These are phyloP conservation scores for Tipula helvola DNA, from an alignment of 2,888 invertebrate genomes.

Conservation along the genomic window DNA sequence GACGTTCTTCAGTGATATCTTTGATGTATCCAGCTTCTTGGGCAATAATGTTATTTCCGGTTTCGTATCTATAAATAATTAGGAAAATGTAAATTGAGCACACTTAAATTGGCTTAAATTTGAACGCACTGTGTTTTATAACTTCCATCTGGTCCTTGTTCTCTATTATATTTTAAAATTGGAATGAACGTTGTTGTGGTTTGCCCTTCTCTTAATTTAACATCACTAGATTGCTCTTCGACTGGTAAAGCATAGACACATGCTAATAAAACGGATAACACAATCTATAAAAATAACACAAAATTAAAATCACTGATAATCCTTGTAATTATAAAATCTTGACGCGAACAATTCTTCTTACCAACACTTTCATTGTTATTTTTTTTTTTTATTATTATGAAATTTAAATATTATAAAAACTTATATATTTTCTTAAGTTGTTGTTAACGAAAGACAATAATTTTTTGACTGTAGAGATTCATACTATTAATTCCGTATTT, in stretches of 20 bases:
- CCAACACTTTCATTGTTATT: slow-evolving; percentile 36
- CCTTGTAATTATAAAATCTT: not conserved
- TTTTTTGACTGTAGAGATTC: not conserved
- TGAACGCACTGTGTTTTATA: slow-evolving; percentile 61
- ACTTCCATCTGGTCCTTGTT: slow-evolving; percentile 71
- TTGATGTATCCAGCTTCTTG: slow-evolving; percentile 68
- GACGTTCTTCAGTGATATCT: slow-evolving; percentile 46
- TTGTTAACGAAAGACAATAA: slow-evolving; percentile 10
- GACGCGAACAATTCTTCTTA: slow-evolving; percentile 25
- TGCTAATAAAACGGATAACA: slow-evolving; percentile 13
- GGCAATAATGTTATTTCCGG: slow-evolving; percentile 68
- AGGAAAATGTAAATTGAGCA: slow-evolving; percentile 14
- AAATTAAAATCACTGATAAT: slow-evolving; percentile 10
- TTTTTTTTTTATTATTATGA: not conserved
- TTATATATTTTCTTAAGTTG: not conserved
- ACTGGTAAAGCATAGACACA: slow-evolving; percentile 9
- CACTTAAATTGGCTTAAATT: not conserved
- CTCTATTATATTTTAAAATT: slow-evolving; percentile 68
- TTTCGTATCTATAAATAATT: slow-evolving; percentile 51
- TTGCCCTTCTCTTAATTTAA: slow-evolving; percentile 18
- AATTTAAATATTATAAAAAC: not conserved
- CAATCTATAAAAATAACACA: slow-evolving; percentile 11
- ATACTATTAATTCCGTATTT: slow-evolving; percentile 5
- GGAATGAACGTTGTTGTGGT: slow-evolving; percentile 62
- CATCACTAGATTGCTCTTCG: not conserved